These are phyloP conservation scores for Andrena flavipes DNA, from an alignment of 2,888 invertebrate genomes.

Conservation along the genomic window DNA sequence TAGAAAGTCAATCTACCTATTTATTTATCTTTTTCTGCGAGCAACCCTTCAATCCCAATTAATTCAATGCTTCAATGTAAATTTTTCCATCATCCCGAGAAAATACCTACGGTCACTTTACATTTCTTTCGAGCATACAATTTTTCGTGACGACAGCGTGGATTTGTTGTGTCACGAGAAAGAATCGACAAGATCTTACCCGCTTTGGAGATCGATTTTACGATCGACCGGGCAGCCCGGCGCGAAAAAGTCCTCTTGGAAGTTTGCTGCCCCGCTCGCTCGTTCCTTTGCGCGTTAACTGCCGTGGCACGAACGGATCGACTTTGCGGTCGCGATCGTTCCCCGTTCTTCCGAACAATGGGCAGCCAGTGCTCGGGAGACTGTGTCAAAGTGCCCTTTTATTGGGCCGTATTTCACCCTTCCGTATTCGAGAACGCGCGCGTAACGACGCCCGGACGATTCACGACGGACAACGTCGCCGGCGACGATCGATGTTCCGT, in stretches of 20 bases:
- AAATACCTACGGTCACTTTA: neutral
- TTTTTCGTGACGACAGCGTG: neutral
- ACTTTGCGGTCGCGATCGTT: conserved; percentile 63
- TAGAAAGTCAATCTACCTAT: too few species aligned
- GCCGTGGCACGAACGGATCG: conserved; percentile 52
- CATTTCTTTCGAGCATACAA: neutral
- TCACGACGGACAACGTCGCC: conserved; percentile 53
- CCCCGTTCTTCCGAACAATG: conserved; percentile 69
- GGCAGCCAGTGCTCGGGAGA: conserved; percentile 61
- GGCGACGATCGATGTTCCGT: conserved; percentile 47
- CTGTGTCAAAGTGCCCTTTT: conserved; percentile 74
- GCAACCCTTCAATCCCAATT: neutral
- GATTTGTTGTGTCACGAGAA: conserved; percentile 33
- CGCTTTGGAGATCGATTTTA: conserved; percentile 56
- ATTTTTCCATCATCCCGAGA: neutral
- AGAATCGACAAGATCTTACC: conserved; percentile 19
- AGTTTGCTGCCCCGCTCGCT: conserved; percentile 43
- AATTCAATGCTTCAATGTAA: neutral
- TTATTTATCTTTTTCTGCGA: too few species aligned
- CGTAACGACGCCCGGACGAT: conserved; percentile 63
- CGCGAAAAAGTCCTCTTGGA: conserved; percentile 50
- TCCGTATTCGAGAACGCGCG: conserved; percentile 62
- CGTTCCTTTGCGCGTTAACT: conserved; percentile 60
- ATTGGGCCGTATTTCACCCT: conserved; percentile 72
- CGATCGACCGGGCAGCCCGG: conserved; percentile 52